Evolutionary conservation across 2,113 vertebrate species (phyloP).

Genomic region (Drymodes brunneopygia): DNA sequence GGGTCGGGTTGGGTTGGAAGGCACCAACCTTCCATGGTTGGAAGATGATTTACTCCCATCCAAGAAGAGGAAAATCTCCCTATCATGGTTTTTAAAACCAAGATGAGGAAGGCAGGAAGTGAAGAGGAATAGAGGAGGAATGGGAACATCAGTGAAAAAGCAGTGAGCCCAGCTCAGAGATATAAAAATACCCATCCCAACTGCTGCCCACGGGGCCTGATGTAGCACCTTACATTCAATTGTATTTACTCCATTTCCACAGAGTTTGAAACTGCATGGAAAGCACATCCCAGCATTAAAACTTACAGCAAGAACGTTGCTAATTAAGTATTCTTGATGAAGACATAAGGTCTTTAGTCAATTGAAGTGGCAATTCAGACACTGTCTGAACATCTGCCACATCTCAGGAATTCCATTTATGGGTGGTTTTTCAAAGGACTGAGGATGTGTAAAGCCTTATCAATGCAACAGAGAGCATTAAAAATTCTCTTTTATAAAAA

Average conservation of each 20-base stretch:
- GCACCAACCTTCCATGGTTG: too few species aligned
- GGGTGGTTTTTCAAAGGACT: background rate
- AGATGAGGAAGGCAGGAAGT: background rate
- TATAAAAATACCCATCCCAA: background rate
- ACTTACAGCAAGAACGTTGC: background rate
- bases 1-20: background rate
- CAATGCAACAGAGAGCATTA: background rate
- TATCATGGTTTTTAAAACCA: background rate
- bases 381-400: background rate
- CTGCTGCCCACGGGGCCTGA: background rate
- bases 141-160: background rate
- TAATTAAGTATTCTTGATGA: background rate
- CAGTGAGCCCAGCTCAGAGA: background rate
- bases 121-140: background rate
- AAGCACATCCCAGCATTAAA: background rate
- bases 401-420: background rate
- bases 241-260: background rate
- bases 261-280: background rate
- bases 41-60: background rate
- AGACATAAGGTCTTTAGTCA: background rate
- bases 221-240: background rate
- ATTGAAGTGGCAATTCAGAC: background rate
- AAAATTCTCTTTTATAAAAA: constrained; percentile 14
- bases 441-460: background rate
- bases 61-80: background rate